Evolutionary conservation across 2,113 vertebrate species (phyloP), one percentile per base, ranked within the genome.

Genomic region (Cervus canadensis): DNA sequence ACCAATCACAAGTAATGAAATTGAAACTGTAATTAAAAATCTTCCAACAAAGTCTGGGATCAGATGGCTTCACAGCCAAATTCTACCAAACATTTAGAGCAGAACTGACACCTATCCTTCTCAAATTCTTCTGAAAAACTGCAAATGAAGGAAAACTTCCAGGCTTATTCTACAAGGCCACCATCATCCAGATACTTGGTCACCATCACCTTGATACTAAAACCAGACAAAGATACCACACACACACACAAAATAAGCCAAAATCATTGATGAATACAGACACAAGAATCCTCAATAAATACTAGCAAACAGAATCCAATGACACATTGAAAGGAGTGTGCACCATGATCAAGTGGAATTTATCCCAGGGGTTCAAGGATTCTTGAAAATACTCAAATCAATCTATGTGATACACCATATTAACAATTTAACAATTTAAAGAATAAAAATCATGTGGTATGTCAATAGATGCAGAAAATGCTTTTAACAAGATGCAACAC

Each of bases 161-260:
- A 14, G 26, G 40, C 23, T 76, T 15, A 76, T 76, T 76, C 40
- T 43, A 76, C 23, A 43, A 76, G 23, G 40, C 71, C 71, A 76
- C 23, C 36, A 14, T 43, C 67, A 71, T 40, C n/a, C 67, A 71
- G n/a, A 12, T 71, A 71, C 67, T 36, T 71, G n/a, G n/a, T 19
- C 67, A 71, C 19, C n/a, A 71, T 71, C 40, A 76, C 21, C 36
- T 7, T 26, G 21, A 76, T 43, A 43, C 40, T 43, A 26, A 76
- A 76, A 43, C 12, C 36, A 76, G 71, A 43, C 12, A 76, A 76
- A 76, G 23, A 43, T 76, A 43, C 23, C 0, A 3, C 40, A 76
- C 36, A 76, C 36, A 76, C 0, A 43, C 0, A 76, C 43, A 76
- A 43, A 26, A 43, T 43, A 76, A 36, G 40, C 3, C 40, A 14